Evolutionary conservation across 37 sponge, comb jelly and placozoan species (phyloP).

Genomic region (Axinella damicornis): DNA sequence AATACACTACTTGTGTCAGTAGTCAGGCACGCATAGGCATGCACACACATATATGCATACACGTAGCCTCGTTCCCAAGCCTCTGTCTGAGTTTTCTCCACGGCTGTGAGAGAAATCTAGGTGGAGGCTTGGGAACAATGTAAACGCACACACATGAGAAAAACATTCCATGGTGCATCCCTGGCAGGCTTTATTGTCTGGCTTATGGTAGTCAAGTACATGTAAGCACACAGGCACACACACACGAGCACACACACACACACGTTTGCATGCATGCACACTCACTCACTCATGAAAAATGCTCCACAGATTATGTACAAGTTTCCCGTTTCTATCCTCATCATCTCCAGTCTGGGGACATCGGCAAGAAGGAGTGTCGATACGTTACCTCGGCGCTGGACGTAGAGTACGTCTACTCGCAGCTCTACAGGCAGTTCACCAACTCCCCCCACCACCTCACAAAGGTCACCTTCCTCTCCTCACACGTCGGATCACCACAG

Average conservation of each 20-base stretch:
- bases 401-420: constrained; percentile 81
- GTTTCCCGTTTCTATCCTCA: not conserved
- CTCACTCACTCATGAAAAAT: not conserved
- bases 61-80: too few species aligned
- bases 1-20: too few species aligned
- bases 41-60: too few species aligned
- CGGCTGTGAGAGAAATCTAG: too few species aligned
- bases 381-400: constrained; percentile 75
- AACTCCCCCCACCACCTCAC: constrained; percentile 60
- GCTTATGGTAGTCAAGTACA: too few species aligned
- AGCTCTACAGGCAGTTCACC: constrained; percentile 68
- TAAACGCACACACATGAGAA: too few species aligned
- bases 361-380: constrained; percentile 78
- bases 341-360: constrained; percentile 57
- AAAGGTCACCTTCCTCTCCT: constrained; percentile 59
- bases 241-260: not conserved
- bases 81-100: too few species aligned
- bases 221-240: not conserved
- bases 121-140: too few species aligned
- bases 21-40: too few species aligned
- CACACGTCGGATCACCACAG: constrained; percentile 79
- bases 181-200: not conserved
- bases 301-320: too few species aligned
- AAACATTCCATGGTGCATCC: too few species aligned
- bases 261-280: not conserved